phyloP scores from a whole-genome alignment of 2,797 vertebrate genomes.

The Neosilurus mollespiculum region DNA sequence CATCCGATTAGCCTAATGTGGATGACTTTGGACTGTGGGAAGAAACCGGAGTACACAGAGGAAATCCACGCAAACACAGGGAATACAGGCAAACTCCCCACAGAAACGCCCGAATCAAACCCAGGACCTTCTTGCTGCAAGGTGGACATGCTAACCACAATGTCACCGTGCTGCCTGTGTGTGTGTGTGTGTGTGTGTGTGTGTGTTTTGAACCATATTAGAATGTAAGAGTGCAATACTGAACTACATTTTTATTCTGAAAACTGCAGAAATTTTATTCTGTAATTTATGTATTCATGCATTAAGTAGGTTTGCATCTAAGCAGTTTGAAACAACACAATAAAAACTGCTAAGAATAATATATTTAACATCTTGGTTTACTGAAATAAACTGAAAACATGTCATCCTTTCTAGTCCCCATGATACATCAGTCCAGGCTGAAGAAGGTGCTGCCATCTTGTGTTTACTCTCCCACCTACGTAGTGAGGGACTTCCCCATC shows the following conservation, averaged over 20 bases:
- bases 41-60: too few species aligned
- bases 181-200: background rate
- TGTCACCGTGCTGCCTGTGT: too few species aligned
- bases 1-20: too few species aligned
- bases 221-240: background rate
- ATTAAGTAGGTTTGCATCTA: background rate
- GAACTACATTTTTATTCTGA: background rate
- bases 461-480: conserved; percentile 92
- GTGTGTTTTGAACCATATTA: background rate
- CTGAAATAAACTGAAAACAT: background rate
- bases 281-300: background rate
- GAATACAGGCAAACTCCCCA: too few species aligned
- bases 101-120: too few species aligned
- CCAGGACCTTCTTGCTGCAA: too few species aligned
- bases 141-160: too few species aligned
- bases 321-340: background rate
- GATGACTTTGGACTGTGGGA: too few species aligned
- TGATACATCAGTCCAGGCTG: conserved; percentile 81
- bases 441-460: conserved; percentile 90
- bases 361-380: background rate
- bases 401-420: conserved; percentile 75
- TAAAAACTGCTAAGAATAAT: background rate
- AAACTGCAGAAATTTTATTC: too few species aligned
- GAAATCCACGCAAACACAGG: too few species aligned
- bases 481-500: conserved; percentile 97